phyloP scores from a whole-genome alignment of 2,888 invertebrate genomes.

The Oscheius sp. region DNA sequence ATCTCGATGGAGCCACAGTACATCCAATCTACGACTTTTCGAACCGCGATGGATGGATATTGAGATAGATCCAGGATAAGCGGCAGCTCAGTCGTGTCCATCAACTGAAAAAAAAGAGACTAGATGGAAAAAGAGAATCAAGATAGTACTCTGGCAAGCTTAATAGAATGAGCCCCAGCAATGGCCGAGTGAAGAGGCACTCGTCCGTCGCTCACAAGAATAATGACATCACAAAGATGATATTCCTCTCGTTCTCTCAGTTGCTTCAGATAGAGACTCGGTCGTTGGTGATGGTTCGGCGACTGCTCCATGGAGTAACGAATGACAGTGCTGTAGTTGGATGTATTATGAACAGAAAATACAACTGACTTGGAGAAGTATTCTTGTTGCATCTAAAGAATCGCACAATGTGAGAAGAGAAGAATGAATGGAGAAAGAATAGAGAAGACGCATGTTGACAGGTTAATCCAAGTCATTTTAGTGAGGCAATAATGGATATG shows the following conservation, averaged over 20 bases:
- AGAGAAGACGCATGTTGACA: too few relatives aligned
- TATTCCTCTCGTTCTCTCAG: slow-evolving; percentile 3
- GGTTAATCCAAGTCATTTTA: too few relatives aligned
- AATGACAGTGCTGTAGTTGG: not conserved
- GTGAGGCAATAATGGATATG: too few relatives aligned
- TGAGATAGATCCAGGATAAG: slow-evolving; percentile 1
- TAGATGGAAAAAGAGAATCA: not conserved
- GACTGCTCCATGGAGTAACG: slow-evolving; percentile 2
- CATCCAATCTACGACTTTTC: slow-evolving; percentile 16
- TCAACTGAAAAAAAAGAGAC: not conserved
- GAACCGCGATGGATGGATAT: not conserved
- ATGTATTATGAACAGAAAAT: not conserved
- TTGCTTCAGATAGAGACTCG: slow-evolving; percentile 13
- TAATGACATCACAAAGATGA: slow-evolving; percentile 6
- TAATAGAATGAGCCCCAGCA: slow-evolving; percentile 15
- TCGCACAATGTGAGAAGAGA: too few relatives aligned
- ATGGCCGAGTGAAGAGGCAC: slow-evolving; percentile 10
- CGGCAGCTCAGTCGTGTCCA: not conserved
- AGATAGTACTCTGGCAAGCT: slow-evolving; percentile 12
- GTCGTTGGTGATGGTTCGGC: slow-evolving; percentile 4
- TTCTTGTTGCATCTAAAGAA: too few relatives aligned
- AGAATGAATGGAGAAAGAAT: too few relatives aligned
- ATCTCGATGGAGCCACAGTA: not conserved
- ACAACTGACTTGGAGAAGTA: not conserved
- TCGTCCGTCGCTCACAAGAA: not conserved